Conservation (phyloP, 2,797 vertebrate genomes). For the Amazona ochrocephala region DNA sequence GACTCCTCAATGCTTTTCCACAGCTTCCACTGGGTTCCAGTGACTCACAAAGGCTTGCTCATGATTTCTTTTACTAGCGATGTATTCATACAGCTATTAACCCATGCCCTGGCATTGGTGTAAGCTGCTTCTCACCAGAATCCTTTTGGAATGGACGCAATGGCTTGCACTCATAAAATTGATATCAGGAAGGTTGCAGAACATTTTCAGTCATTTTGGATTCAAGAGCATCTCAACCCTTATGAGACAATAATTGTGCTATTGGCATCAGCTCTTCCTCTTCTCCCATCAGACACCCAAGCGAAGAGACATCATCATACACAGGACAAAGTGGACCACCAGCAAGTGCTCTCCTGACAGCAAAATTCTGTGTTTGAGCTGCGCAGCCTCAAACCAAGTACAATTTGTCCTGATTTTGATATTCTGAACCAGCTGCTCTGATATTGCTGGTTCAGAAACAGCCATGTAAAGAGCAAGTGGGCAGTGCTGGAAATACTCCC, state of each 20-base stretch:
- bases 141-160: neutral
- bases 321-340: neutral
- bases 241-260: neutral
- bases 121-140: neutral
- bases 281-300: neutral
- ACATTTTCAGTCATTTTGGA: neutral
- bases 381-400: neutral
- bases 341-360: neutral
- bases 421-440: neutral
- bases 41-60: neutral
- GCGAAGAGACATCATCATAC: neutral
- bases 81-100: neutral
- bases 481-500: neutral
- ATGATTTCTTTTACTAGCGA: neutral
- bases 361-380: neutral
- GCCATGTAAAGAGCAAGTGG: neutral
- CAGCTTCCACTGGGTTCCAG: neutral
- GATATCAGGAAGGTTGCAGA: neutral
- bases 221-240: neutral
- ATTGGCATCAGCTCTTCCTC: neutral
- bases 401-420: neutral
- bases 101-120: rapidly evolving
- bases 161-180: neutral
- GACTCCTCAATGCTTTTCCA: neutral
- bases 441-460: neutral